Percentiles rank a stretch among this genome's conserved stretches.
Conservation (phyloP, 2,797 vertebrate genomes). For the Melanotaenia nigrans region DNA sequence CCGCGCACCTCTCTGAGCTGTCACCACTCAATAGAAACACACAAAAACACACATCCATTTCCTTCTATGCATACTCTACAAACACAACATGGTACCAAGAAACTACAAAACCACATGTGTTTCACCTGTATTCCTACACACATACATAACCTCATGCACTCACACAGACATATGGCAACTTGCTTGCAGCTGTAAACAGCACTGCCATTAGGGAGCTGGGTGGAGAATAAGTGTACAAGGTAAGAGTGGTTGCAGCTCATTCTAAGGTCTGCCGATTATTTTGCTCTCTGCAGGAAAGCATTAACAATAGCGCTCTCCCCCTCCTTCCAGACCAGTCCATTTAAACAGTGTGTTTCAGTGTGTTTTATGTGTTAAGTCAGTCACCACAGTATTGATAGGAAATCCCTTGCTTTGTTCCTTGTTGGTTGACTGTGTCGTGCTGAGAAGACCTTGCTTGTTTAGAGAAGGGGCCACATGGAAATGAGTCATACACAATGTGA, state of each 20-base stretch:
- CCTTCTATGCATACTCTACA: constrained; percentile 37
- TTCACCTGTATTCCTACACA: constrained; percentile 14
- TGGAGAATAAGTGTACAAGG: constrained; percentile 73
- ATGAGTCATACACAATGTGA: constrained; percentile 79
- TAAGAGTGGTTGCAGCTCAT: constrained; percentile 74
- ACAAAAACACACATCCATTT: constrained; percentile 21
- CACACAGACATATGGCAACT: constrained; percentile 21
- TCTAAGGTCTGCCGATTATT: constrained; percentile 80
- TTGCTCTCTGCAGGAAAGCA: constrained; percentile 79
- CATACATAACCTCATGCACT: constrained; percentile 25
- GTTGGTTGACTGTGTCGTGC: constrained; percentile 35
- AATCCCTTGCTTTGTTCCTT: constrained; percentile 54
- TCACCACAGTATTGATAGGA: constrained; percentile 50
- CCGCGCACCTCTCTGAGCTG: constrained; percentile 46
- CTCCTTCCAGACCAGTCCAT: constrained; percentile 48
- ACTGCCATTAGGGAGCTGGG: constrained; percentile 66
- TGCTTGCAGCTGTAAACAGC: constrained; percentile 63
- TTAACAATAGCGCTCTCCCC: constrained; percentile 73
- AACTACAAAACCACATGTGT: background rate
- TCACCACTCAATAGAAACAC: constrained; percentile 50
- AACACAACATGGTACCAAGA: constrained; percentile 21
- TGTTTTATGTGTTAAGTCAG: constrained; percentile 51
- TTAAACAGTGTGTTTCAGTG: constrained; percentile 49
- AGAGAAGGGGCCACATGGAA: constrained; percentile 67
- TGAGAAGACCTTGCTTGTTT: constrained; percentile 59